Evolutionary conservation across 2,888 invertebrate species (phyloP).

Genomic region (Leucophenga maculata): DNA sequence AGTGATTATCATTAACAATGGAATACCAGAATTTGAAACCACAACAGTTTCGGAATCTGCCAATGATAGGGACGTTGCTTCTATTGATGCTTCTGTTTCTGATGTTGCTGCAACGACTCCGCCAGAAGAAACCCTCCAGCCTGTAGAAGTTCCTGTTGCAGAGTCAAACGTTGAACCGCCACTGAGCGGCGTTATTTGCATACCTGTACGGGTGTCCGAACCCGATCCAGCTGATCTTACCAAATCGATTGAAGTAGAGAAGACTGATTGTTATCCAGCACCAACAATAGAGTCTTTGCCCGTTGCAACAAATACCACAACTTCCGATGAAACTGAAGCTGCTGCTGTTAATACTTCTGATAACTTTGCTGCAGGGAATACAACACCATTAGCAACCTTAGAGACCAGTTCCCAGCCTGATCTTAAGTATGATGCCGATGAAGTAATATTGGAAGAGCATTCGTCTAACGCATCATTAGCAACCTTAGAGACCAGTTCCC

Average conservation of each 20-base stretch:
- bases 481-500: no score
- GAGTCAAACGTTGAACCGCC: slow-evolving; percentile 43
- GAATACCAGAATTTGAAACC: no score
- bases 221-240: slow-evolving; percentile 68
- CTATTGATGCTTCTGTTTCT: neutral
- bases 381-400: slow-evolving; percentile 54
- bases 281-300: slow-evolving; percentile 55
- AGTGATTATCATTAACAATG: slow-evolving; percentile 70
- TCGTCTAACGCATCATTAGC: no score
- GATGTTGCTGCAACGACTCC: slow-evolving; percentile 6
- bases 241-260: slow-evolving; percentile 67
- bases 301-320: slow-evolving; percentile 35
- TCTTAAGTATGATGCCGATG: no score
- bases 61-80: slow-evolving; percentile 7
- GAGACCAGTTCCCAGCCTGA: slow-evolving; percentile 43
- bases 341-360: slow-evolving; percentile 1
- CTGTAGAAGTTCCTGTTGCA: slow-evolving; percentile 39
- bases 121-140: no score
- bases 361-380: no score
- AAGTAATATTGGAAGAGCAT: no score
- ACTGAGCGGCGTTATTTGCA: slow-evolving; percentile 64
- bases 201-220: slow-evolving; percentile 67
- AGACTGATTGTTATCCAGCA: slow-evolving; percentile 68
- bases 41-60: no score
- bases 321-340: slow-evolving; percentile 6